Percentiles rank a stretch among this genome's conserved stretches.
Conservation (phyloP, 1,140 invertebrate genomes). For the Thalassaphorura encarpata region DNA sequence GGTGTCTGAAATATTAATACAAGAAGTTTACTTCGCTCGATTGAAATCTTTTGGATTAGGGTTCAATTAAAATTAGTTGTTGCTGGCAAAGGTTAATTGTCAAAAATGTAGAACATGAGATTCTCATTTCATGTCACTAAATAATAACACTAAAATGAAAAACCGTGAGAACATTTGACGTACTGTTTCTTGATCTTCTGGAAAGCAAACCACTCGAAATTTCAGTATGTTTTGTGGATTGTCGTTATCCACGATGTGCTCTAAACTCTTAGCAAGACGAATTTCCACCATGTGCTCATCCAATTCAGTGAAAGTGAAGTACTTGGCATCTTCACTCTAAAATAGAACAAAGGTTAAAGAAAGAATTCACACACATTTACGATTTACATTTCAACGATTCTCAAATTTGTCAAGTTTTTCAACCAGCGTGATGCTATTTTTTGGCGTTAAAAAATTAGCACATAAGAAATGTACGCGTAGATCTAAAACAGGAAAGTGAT, state of each 20-base stretch:
- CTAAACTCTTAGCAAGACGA: constrained; percentile 58
- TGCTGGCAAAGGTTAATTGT: background rate
- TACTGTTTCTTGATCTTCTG: constrained; percentile 42
- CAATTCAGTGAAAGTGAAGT: constrained; percentile 56
- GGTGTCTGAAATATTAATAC: constrained; percentile 47
- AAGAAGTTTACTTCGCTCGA: background rate
- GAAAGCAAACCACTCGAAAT: constrained; percentile 54
- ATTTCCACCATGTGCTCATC: constrained; percentile 63
- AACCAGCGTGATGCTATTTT: background rate
- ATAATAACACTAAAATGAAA: background rate
- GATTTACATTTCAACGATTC: background rate
- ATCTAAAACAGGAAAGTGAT: too few relatives aligned
- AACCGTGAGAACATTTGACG: background rate
- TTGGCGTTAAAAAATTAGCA: too few relatives aligned
- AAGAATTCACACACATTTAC: background rate
- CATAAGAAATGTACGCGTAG: too few relatives aligned
- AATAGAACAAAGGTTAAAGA: constrained; percentile 5
- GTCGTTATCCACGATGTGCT: constrained; percentile 66
- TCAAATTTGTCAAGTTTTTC: background rate
- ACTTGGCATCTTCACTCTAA: constrained; percentile 54
- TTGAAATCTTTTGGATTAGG: background rate
- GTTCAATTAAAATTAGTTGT: background rate
- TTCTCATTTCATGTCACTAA: background rate
- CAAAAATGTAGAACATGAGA: background rate
- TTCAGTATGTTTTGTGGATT: constrained; percentile 69